These are phyloP conservation scores for Polyploca ridens DNA, from an alignment of 2,888 invertebrate genomes.

Conservation along the genomic window DNA sequence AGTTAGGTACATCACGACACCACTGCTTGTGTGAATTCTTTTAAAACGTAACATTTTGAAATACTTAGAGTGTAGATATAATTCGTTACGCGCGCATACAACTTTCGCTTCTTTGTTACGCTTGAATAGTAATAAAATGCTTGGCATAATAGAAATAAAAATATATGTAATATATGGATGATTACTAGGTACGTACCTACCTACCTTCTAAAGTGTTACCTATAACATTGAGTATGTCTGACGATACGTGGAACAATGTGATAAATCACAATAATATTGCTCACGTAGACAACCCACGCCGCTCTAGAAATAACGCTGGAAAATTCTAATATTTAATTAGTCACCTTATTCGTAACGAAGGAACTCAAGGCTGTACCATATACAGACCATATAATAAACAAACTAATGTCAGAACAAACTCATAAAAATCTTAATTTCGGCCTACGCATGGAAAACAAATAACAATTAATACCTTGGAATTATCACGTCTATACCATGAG, in stretches of 20 bases:
- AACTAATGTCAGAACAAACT: conserved; percentile 73
- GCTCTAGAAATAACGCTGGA: conserved; percentile 69
- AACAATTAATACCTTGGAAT: conserved; percentile 40
- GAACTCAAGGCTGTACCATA: conserved; percentile 76
- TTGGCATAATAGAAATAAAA: conserved; percentile 34
- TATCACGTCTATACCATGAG: conserved; percentile 31
- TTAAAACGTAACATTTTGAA: no score
- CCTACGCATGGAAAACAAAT: conserved; percentile 72
- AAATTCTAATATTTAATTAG: conserved; percentile 79
- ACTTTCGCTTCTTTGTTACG: conserved; percentile 70
- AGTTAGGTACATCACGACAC: conserved; percentile 21
- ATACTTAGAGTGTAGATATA: conserved; percentile 27
- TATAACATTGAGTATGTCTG: conserved; percentile 22
- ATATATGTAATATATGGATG: conserved; percentile 38
- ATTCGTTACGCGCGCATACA: conserved; percentile 49
- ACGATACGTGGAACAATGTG: conserved; percentile 38
- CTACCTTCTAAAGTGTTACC: conserved; percentile 13
- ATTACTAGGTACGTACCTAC: not conserved
- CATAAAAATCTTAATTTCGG: conserved; percentile 74
- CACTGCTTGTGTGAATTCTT: conserved; percentile 26
- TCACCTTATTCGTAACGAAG: conserved; percentile 71
- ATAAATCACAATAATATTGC: conserved; percentile 60
- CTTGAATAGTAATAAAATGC: conserved; percentile 46
- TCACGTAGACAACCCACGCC: conserved; percentile 64
- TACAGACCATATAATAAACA: conserved; percentile 77